These are phyloP conservation scores for Leptocoma aspasia DNA, from an alignment of 2,113 vertebrate species.

Conservation along the genomic window DNA sequence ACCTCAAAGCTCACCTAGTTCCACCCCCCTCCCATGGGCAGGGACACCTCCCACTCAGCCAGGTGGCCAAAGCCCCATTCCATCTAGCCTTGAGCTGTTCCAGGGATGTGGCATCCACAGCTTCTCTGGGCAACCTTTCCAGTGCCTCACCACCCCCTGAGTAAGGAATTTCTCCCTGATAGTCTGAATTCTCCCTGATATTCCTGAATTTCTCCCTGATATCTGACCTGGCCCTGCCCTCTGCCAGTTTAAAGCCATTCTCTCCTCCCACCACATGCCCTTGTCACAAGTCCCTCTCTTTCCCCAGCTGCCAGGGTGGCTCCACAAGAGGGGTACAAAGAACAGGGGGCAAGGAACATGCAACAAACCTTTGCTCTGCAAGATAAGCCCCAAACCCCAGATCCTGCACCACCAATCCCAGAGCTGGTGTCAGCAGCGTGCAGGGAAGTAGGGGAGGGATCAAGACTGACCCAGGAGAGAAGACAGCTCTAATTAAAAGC, in stretches of 20 bases:
- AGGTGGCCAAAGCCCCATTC: too few relatives aligned
- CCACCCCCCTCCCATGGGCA: rapidly evolving
- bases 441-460: neutral
- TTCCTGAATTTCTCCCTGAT: too few relatives aligned
- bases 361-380: neutral
- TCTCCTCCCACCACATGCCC: neutral
- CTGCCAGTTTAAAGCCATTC: neutral
- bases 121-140: neutral
- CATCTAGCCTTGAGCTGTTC: neutral
- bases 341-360: neutral
- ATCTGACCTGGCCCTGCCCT: neutral
- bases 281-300: neutral
- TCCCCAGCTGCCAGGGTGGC: neutral
- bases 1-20: neutral
- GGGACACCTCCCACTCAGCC: neutral
- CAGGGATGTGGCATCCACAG: neutral
- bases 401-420: neutral
- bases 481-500: neutral
- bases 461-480: neutral
- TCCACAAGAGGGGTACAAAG: neutral
- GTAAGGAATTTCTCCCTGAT: neutral
- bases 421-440: neutral
- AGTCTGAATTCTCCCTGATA: too few relatives aligned
- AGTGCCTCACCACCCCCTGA: neutral
- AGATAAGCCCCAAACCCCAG: neutral